phyloP scores from a whole-genome alignment of 2,888 invertebrate genomes.

The Drosophila nr. perissopoda region DNA sequence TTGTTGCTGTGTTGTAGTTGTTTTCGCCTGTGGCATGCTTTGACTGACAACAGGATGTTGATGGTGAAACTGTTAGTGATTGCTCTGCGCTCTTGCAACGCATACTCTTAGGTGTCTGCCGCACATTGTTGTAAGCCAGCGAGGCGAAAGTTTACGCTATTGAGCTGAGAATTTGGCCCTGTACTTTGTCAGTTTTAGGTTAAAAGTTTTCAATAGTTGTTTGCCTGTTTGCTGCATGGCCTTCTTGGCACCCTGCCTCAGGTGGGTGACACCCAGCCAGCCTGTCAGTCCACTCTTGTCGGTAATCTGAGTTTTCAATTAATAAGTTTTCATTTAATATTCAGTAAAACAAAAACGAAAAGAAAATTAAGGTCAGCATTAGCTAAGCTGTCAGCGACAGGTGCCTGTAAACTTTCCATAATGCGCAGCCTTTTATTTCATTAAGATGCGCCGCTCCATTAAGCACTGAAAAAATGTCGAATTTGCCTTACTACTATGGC shows the following conservation, averaged over 20 bases:
- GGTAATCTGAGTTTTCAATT: conserved; percentile 64
- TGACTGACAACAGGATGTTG: conserved; percentile 29
- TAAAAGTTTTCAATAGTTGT: conserved; percentile 68
- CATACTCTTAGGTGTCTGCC: conserved; percentile 45
- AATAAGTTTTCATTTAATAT: conserved; percentile 66
- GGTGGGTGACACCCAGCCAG: conserved; percentile 4
- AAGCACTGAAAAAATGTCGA: neutral
- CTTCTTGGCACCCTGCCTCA: conserved; percentile 5
- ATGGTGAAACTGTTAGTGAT: conserved; percentile 56
- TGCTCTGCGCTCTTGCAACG: conserved; percentile 31
- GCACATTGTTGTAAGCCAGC: conserved; percentile 32
- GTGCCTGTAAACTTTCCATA: conserved; percentile 47
- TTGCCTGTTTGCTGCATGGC: conserved; percentile 24
- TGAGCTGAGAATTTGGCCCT: conserved; percentile 27
- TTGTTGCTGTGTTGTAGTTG: neutral
- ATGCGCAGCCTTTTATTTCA: conserved; percentile 20
- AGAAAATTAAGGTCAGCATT: conserved; percentile 30
- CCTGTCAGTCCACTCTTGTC: conserved; percentile 32
- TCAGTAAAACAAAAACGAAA: conserved; percentile 5
- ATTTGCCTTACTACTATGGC: neutral
- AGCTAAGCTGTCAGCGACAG: conserved; percentile 66
- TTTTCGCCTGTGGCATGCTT: neutral
- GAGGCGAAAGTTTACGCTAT: conserved; percentile 50
- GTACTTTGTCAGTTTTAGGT: conserved; percentile 71
- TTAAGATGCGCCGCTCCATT: conserved; percentile 24